Evolutionary conservation across 2,797 vertebrate species (phyloP).

Genomic region (Rhynchonycteris naso): DNA sequence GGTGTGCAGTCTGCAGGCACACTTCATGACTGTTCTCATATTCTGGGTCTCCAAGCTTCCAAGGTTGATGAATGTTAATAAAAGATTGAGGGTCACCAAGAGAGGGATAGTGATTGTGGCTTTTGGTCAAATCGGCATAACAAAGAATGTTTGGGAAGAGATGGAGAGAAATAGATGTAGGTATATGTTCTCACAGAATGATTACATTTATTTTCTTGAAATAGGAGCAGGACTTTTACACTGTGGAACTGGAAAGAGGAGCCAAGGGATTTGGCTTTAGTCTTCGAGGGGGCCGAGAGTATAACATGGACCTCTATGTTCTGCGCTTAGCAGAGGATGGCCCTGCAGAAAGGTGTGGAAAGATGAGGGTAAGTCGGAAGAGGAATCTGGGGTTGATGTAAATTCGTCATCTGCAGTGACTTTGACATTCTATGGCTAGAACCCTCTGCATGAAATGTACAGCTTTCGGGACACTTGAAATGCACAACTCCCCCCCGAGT

Average conservation of each 20-base stretch:
- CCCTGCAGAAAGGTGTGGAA: slow-evolving; percentile 96
- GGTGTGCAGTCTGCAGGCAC: not conserved
- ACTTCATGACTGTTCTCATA: not conserved
- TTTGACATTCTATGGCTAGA: not conserved
- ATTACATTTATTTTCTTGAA: slow-evolving; percentile 69
- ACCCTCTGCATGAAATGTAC: not conserved
- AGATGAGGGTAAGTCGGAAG: slow-evolving; percentile 93
- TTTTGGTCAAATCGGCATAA: not conserved
- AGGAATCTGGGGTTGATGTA: not conserved
- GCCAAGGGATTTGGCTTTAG: slow-evolving; percentile 99
- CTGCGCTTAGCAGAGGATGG: slow-evolving; percentile 97
- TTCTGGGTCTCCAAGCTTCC: not conserved
- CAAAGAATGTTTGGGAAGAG: not conserved
- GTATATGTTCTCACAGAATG: not conserved
- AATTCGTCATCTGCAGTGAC: not conserved
- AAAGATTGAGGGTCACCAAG: not conserved
- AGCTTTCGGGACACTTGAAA: not conserved
- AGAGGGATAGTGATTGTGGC: not conserved
- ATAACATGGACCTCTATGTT: slow-evolving; percentile 99
- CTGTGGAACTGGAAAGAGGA: slow-evolving; percentile 97
- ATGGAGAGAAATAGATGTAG: not conserved
- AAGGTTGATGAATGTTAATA: slow-evolving; percentile 1
- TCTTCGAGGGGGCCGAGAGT: slow-evolving; percentile 96
- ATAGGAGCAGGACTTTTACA: slow-evolving; percentile 96
- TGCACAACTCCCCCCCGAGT: not conserved